A percentile compares a stretch with the other conserved stretches of the same genome.
phyloP scores from a whole-genome alignment of 2,797 vertebrate genomes.

The Peromyscus eremicus region DNA sequence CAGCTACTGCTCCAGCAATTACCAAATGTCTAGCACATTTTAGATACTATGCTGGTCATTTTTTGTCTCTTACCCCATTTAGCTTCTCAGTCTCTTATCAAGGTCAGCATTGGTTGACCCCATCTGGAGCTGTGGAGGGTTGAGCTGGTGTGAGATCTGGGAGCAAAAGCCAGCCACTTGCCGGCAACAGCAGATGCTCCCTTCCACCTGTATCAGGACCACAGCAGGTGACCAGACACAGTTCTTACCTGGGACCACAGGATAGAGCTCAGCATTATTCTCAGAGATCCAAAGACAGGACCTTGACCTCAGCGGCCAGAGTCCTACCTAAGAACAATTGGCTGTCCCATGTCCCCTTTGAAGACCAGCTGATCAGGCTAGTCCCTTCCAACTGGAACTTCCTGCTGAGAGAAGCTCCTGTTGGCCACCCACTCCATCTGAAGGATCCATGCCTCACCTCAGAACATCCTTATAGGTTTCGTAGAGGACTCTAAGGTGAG shows the following conservation, averaged over 20 bases:
- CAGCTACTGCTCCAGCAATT: not conserved
- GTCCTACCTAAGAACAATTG: not conserved
- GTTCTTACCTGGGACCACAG: not conserved
- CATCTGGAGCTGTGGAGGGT: not conserved
- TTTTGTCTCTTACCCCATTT: not conserved
- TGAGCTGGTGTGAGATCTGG: not conserved
- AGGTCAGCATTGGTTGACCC: not conserved
- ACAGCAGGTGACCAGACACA: too few relatives aligned
- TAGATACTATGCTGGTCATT: not conserved
- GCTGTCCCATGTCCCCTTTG: not conserved
- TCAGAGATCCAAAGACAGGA: not conserved
- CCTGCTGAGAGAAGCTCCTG: not conserved
- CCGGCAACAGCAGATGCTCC: too few relatives aligned
- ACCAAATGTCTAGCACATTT: not conserved
- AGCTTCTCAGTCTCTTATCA: not conserved
- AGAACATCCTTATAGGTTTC: not conserved
- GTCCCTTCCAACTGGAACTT: not conserved
- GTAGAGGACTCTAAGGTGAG: not conserved
- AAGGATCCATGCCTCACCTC: accelerated
- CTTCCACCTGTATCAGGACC: not conserved
- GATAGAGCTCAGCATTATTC: not conserved
- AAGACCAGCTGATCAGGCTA: not conserved
- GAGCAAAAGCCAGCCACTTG: not conserved
- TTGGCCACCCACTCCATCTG: not conserved
- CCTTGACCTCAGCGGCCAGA: not conserved